A percentile compares a stretch with the other conserved stretches of the same genome.
These are phyloP conservation scores for Aphidius colemani DNA, from an alignment of 2,888 invertebrate species.

Conservation along the genomic window DNA sequence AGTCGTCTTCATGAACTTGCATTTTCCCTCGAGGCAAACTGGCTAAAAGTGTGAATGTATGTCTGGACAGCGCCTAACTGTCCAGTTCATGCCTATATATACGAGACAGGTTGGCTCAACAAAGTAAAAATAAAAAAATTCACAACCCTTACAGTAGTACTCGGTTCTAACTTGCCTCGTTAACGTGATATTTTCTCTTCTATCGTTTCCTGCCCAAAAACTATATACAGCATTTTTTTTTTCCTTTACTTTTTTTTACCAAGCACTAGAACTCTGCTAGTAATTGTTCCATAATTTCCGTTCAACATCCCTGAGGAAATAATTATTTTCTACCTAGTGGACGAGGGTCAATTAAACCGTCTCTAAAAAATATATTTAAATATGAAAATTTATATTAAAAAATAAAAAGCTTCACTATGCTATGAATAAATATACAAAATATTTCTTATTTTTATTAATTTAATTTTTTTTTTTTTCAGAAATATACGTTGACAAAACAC, in stretches of 20 bases:
- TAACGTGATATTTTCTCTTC: too few species aligned
- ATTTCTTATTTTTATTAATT: neutral
- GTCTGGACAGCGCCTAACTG: constrained; percentile 12
- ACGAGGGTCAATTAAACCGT: neutral
- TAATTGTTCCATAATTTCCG: too few species aligned
- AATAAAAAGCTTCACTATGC: too few species aligned
- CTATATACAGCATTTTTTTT: too few species aligned
- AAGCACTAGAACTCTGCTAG: too few species aligned
- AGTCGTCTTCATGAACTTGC: neutral
- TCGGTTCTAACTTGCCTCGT: too few species aligned
- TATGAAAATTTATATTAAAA: too few species aligned
- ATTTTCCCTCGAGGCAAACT: neutral
- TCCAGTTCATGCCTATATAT: neutral
- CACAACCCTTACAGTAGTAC: too few species aligned
- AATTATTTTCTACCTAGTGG: neutral
- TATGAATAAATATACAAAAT: neutral
- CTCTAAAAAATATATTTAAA: neutral
- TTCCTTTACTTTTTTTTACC: too few species aligned
- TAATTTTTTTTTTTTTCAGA: constrained; percentile 5
- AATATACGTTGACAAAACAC: constrained; percentile 26
- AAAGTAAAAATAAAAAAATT: neutral
- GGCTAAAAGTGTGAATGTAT: neutral
- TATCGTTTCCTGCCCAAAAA: too few species aligned
- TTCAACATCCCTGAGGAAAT: too few species aligned
- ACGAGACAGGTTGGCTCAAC: constrained; percentile 12